Base-by-base conservation (phyloP, 2,797 vertebrate species). In the Manis crassicaudata region DNA sequence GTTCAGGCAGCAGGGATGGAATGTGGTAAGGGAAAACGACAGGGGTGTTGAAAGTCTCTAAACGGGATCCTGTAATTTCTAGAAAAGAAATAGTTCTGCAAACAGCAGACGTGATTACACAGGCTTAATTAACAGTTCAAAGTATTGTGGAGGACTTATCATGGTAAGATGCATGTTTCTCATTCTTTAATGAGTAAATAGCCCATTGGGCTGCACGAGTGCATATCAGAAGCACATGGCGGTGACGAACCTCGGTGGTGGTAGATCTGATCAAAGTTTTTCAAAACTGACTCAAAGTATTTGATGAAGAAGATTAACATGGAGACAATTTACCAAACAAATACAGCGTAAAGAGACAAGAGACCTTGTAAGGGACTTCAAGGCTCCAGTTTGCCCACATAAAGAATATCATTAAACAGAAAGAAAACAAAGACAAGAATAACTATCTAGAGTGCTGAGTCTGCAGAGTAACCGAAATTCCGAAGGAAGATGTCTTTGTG, bases 261-360 rank as follows among this genome's bases (percentile, higher is more conserved):
- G 98, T 54, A 96, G 98, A 98, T 98, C 97, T 98, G 98, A 99
- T 99, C 98, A 98, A 98, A 99, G 98, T 98, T 98, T 98, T 97
- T 97, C 97, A 96, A 98, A 98, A 98, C 98, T 98, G 98, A 98
- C 98, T 98, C 98, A 97, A 98, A 97, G 97, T 97, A 98, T 98
- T 98, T 98, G 98, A 98, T 98, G 98, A 98, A 98, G 98, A 98
- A 98, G 98, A 98, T 98, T 98, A 98, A 98, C 98, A 97, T 98
- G 98, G 98, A 98, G 98, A 98, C 98, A 98, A 98, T 98, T 99
- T 98, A 98, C 98, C 98, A 98, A 98, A 98, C 98, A 98, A 98
- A 98, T 97, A 98, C 98, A 97, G 96, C 95, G 97, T 97, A 98
- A 98, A 98, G 98, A 98, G 96, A 98, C 98, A 97, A 98, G 97